Conservation (phyloP, 2,888 invertebrate species). For the Corythucha ciliata region DNA sequence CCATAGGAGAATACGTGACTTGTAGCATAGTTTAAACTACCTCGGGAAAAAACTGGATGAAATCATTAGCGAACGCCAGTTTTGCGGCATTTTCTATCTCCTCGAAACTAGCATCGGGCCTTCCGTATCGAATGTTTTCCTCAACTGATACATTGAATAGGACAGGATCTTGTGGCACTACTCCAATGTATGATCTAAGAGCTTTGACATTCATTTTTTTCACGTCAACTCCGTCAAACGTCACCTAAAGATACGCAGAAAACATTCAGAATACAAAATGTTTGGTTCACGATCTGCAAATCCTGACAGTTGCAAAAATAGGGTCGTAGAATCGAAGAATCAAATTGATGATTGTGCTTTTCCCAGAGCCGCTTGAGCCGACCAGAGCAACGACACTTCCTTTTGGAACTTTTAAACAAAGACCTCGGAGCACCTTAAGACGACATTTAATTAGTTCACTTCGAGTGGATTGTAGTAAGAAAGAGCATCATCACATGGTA, state of each 20-base stretch:
- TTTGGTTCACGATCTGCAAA: no score
- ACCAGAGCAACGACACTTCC: conserved; percentile 69
- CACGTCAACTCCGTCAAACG: conserved; percentile 58
- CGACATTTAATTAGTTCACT: background rate
- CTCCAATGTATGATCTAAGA: conserved; percentile 71
- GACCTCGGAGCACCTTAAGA: conserved; percentile 48
- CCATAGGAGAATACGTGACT: no score
- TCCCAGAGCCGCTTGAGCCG: conserved; percentile 66
- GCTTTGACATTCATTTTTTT: conserved; percentile 64
- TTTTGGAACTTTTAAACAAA: conserved; percentile 54
- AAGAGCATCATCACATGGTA: no score
- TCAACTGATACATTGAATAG: conserved; percentile 49
- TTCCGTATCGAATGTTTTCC: conserved; percentile 52
- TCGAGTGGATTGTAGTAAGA: no score
- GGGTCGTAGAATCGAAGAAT: conserved; percentile 65
- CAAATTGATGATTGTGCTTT: conserved; percentile 66
- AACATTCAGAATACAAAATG: background rate
- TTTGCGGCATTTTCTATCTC: conserved; percentile 41
- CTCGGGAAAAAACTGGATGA: conserved; percentile 30
- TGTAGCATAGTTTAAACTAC: no score
- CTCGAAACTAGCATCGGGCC: conserved; percentile 37
- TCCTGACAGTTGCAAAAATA: conserved; percentile 31
- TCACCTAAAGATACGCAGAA: conserved; percentile 43
- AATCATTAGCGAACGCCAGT: conserved; percentile 41
- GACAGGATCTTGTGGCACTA: conserved; percentile 84